Base-by-base conservation (phyloP, 2,797 vertebrate genomes). In the Rachycentron canadum region DNA sequence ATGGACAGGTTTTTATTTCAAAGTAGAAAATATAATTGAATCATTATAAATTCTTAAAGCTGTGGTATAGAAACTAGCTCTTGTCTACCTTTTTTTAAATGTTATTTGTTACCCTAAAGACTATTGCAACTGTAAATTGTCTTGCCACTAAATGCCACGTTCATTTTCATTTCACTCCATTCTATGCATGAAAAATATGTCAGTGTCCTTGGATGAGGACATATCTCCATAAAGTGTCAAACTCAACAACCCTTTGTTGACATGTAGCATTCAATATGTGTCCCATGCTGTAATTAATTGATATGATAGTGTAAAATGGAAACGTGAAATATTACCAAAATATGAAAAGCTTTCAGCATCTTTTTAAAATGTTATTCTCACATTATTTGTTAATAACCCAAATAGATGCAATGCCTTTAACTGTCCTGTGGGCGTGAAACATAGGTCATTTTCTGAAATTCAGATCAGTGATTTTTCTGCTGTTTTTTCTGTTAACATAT, bases 401-500 rank as follows among this genome's bases (percentile, higher is more conserved):
- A 47, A 62, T 19, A 28, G 3, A 79, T 77, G 69, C 28, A 73
- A 61, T 63, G 55, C 19, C 72, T 79, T 62, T 41, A 61, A 53
- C 36, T 68, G 60, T 75, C 79, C 78, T 49, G 67, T 49, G 76
- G 82, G 71, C 60, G 75, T 69, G 57, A 75, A 85, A 81, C 64
- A 85, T 55, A 83, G 83, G 83, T 90, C 69, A 87, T 85, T 86
- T 90, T 88, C 36, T 80, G 64, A 88, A 88, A 91, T 87, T 87
- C 58, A 83, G 74, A 83, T 86, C 52, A 84, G 70, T 53, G 58
- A 67, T 74, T 69, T 88, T 78, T 79, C 67, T 78, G 73, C 81
- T 86, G 81, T 69, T 79, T 79, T 89, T 88, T 79, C 62, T 74
- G 83, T 88, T 90, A 87, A 85, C 81, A 88, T 86, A 92, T 86